These are phyloP conservation scores for Sipha flava DNA, from an alignment of 1,140 invertebrate species.

Conservation along the genomic window DNA sequence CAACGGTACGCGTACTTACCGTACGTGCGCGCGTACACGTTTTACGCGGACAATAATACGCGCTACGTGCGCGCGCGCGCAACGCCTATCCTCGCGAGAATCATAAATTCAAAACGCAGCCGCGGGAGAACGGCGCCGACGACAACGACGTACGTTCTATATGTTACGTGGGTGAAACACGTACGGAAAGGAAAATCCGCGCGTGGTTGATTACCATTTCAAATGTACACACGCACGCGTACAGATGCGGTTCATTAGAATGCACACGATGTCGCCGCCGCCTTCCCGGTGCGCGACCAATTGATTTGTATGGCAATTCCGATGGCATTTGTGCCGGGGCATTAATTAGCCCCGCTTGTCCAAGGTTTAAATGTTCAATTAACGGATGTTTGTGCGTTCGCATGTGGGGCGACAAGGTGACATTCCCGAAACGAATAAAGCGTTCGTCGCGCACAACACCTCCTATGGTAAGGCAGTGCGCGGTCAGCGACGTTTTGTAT, in stretches of 20 bases:
- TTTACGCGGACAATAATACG: no score
- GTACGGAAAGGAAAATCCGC: neutral
- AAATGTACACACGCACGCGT: neutral
- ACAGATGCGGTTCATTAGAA: neutral
- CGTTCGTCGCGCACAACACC: no score
- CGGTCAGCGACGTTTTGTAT: no score
- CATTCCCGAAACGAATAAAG: no score
- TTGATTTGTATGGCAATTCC: constrained; percentile 11
- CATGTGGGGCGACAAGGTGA: neutral
- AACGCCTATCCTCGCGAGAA: no score
- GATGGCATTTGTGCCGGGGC: neutral
- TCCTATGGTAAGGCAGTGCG: no score
- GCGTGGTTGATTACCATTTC: neutral
- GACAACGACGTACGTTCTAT: neutral
- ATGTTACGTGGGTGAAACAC: neutral
- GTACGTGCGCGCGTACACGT: no score
- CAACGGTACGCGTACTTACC: no score
- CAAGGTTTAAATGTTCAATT: constrained; percentile 16
- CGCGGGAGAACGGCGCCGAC: neutral
- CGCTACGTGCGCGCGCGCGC: no score
- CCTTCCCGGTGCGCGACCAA: neutral
- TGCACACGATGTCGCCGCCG: neutral
- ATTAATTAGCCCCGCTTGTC: constrained; percentile 7
- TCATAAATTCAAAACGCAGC: neutral
- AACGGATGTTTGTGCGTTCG: neutral